Conservation (phyloP, 2,888 invertebrate genomes). For the Amiota communis region DNA sequence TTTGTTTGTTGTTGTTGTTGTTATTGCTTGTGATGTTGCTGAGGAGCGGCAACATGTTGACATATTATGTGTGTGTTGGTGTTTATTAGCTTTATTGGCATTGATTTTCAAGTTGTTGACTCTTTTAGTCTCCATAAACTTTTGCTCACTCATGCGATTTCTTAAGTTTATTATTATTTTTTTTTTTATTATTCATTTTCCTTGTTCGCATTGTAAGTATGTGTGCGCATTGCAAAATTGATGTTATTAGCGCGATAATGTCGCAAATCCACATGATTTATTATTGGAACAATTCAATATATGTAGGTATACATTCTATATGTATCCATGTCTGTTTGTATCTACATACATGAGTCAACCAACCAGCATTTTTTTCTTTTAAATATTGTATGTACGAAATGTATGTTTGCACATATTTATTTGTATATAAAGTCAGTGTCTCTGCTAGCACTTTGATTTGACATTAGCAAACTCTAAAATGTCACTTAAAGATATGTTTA, state of each 20-base stretch:
- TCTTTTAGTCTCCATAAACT: no score
- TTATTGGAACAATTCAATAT: conserved; percentile 47
- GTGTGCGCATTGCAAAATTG: conserved; percentile 49
- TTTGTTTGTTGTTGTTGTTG: conserved; percentile 60
- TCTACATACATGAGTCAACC: conserved; percentile 25
- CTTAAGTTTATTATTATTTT: conserved; percentile 26
- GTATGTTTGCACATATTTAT: background rate
- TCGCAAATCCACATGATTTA: conserved; percentile 70
- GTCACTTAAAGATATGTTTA: no score
- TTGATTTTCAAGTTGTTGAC: background rate
- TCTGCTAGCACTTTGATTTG: background rate
- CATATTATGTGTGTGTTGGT: conserved; percentile 29
- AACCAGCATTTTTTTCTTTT: conserved; percentile 17
- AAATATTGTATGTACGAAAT: no score
- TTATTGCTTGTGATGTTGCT: conserved; percentile 34
- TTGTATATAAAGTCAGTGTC: background rate
- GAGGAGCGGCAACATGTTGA: conserved; percentile 21
- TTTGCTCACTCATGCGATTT: no score
- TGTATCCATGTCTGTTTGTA: no score
- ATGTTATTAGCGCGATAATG: conserved; percentile 72
- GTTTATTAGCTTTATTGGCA: conserved; percentile 17
- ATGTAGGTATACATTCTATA: conserved; percentile 14
- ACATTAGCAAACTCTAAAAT: no score
- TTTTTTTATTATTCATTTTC: conserved; percentile 30
- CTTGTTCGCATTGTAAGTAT: conserved; percentile 40